Conservation (phyloP, 2,797 vertebrate species). For the Rhinogobio ventralis region DNA sequence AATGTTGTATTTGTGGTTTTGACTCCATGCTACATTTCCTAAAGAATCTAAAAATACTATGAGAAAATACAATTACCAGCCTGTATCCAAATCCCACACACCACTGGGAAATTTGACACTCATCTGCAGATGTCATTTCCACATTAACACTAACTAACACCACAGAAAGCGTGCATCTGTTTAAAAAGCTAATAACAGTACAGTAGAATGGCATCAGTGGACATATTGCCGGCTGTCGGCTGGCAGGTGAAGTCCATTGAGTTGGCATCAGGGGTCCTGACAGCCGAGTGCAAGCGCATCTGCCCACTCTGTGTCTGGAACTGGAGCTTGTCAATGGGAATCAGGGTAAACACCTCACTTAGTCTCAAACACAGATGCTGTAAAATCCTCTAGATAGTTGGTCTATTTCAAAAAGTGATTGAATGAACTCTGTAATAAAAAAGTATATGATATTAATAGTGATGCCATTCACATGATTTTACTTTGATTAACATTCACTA, state of each 20-base stretch:
- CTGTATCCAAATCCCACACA: not conserved
- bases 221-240: constrained; percentile 35
- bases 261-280: constrained; percentile 52
- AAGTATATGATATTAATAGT: not conserved
- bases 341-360: constrained; percentile 65
- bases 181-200: constrained; percentile 23
- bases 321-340: constrained; percentile 66
- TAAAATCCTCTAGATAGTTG: constrained; percentile 69
- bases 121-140: constrained; percentile 11
- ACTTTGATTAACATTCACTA: constrained; percentile 18
- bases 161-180: constrained; percentile 15
- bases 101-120: constrained; percentile 9
- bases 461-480: not conserved
- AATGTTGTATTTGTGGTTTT: not conserved
- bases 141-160: constrained; percentile 30
- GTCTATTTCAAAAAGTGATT: constrained; percentile 53
- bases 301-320: constrained; percentile 57
- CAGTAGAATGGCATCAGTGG: not conserved
- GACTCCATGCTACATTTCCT: not conserved
- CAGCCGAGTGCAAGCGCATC: constrained; percentile 57
- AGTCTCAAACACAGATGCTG: constrained; percentile 65
- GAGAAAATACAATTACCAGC: not conserved
- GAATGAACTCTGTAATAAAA: constrained; percentile 22
- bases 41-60: not conserved
- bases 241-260: constrained; percentile 52